Evolutionary conservation across 2,888 invertebrate genomes (phyloP).

Genomic region (Nematopogon swammerdamellus): DNA sequence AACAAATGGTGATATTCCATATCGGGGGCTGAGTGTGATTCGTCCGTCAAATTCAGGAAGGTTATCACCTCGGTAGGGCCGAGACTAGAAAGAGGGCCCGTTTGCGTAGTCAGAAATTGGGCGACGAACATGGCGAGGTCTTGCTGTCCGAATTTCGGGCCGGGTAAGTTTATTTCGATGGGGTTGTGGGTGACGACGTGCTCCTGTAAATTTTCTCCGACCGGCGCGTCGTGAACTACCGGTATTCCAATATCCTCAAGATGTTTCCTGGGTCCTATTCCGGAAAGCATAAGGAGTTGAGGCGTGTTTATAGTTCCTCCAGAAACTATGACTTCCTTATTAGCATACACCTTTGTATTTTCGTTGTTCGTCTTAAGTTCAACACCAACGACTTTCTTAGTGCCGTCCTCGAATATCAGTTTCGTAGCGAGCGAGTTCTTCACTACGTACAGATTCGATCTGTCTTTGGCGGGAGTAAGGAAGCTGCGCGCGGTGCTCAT

Average conservation of each 20-base stretch:
- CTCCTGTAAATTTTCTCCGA: slow-evolving; percentile 37
- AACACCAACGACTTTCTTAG: slow-evolving; percentile 19
- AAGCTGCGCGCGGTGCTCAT: slow-evolving; percentile 23
- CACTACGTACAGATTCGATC: slow-evolving; percentile 20
- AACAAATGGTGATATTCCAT: slow-evolving; percentile 9
- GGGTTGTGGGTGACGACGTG: slow-evolving; percentile 15
- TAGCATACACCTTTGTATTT: slow-evolving; percentile 21
- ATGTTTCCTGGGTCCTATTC: slow-evolving; percentile 33
- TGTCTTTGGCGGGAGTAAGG: slow-evolving; percentile 16
- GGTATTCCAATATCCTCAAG: slow-evolving; percentile 20
- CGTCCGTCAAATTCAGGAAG: slow-evolving; percentile 8
- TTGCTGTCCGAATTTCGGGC: not conserved
- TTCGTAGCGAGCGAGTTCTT: slow-evolving; percentile 18
- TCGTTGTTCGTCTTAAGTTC: slow-evolving; percentile 16
- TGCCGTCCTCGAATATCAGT: slow-evolving; percentile 17
- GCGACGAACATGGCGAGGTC: slow-evolving; percentile 2
- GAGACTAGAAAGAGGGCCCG: slow-evolving; percentile 5
- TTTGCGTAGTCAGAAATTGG: slow-evolving; percentile 4
- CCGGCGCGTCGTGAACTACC: slow-evolving; percentile 28
- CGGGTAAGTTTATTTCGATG: slow-evolving; percentile 5
- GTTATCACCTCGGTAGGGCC: slow-evolving; percentile 7
- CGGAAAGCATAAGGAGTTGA: slow-evolving; percentile 58
- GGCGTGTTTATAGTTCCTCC: slow-evolving; percentile 60
- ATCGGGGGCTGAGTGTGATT: slow-evolving; percentile 5
- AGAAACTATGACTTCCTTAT: slow-evolving; percentile 49